Base-by-base conservation (phyloP, 2,797 vertebrate genomes). In the Rhinatrema bivittatum region DNA sequence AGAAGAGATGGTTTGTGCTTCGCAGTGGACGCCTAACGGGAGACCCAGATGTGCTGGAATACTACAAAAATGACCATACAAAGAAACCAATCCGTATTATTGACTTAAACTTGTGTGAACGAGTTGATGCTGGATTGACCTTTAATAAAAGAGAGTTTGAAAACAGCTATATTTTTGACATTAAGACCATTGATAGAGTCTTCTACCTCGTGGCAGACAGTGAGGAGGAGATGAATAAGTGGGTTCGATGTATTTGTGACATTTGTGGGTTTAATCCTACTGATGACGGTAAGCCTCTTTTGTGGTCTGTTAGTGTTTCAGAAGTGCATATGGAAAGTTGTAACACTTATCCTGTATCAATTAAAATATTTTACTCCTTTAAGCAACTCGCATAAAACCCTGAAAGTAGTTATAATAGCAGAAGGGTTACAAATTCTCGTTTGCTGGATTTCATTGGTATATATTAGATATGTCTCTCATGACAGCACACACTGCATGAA, bases 141-240 rank as follows among this genome's bases (percentile, higher is more conserved):
- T 99, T 99, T 70, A 91, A 91, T 81, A 98, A 97, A 67, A 99
- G 98, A 65, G 96, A 99, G 58, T 87, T 99, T 83, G 96, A 98
- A 81, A 90, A 97, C 84, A 98, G 95, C 80, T 99, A 93, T 70
- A 98, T 99, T 72, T 99, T 99, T 45, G 95, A 99, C 72, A 98
- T 98, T 77, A 97, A 95, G 83, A 99, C 96, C 59, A 89, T 98
- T 28, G 96, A 99, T 73, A 87, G 95, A 27, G 74, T 96, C 62
- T 99, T 98, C 81, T 99, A 98, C 81, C 74, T 99, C 75, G 96
- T 99, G 60, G 96, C 96, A 16, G 96, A 99, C 80, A 96, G 93
- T 0, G 96, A 99, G 66, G 93, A 98, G 53, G 96, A 99, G 60
- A 99, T 99, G 96, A 99, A 99, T 80, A 98, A 97, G 92, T 99